Evolutionary conservation across 1,140 invertebrate genomes (phyloP).

Genomic region (Megalonaias nervosa): DNA sequence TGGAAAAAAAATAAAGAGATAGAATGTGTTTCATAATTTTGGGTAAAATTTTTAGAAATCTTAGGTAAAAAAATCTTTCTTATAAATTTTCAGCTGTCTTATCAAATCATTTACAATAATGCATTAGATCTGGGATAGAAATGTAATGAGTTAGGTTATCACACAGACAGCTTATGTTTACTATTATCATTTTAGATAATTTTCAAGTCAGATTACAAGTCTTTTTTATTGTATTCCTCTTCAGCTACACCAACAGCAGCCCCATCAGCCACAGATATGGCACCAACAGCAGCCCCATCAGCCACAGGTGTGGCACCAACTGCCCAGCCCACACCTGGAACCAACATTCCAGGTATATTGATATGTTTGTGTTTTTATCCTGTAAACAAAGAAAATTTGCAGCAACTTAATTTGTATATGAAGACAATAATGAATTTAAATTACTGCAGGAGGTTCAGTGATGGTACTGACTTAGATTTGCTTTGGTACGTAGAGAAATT

Average conservation of each 20-base stretch:
- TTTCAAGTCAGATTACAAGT: background rate
- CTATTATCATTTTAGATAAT: background rate
- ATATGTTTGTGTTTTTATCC: background rate
- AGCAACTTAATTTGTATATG: background rate
- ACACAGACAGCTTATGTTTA: background rate
- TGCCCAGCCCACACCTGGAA: slow-evolving; percentile 9
- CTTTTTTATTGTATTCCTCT: background rate
- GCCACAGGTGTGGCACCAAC: slow-evolving; percentile 10
- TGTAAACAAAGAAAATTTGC: background rate
- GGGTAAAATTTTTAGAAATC: too few species aligned
- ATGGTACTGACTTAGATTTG: background rate
- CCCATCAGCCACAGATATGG: too few species aligned
- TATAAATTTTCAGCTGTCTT: slow-evolving; percentile 81
- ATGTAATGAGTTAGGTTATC: too few species aligned
- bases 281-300: too few species aligned
- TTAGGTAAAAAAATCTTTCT: slow-evolving; percentile 30
- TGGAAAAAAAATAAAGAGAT: too few species aligned
- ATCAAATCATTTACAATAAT: slow-evolving; percentile 74
- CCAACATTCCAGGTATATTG: slow-evolving; percentile 25
- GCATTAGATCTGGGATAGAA: slow-evolving; percentile 10
- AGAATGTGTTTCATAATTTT: too few species aligned
- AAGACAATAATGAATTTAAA: background rate
- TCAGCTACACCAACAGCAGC: background rate
- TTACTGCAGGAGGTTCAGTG: background rate
- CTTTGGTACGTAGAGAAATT: background rate